Conservation (phyloP, 2,797 vertebrate species). For the Mastacembelus armatus region DNA sequence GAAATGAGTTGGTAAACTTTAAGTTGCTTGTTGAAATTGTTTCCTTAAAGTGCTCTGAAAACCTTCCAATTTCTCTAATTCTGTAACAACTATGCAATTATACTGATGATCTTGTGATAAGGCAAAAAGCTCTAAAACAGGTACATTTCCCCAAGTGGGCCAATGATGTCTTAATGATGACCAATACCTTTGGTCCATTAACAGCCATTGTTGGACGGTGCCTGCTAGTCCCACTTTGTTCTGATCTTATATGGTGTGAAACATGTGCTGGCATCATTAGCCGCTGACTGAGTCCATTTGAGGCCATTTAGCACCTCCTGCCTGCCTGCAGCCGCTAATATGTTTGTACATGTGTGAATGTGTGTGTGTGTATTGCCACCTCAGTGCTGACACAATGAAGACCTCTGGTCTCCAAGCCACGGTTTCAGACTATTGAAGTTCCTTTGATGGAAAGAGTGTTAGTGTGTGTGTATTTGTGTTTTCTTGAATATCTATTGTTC, state of each 20-base stretch:
- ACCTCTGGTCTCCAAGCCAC: slow-evolving; percentile 31
- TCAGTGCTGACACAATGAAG: slow-evolving; percentile 17
- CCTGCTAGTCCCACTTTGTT: slow-evolving; percentile 20
- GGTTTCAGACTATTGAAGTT: slow-evolving; percentile 50
- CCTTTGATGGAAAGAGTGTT: not conserved
- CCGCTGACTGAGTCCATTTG: slow-evolving; percentile 72
- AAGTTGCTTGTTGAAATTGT: too few species aligned
- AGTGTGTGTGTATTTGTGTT: slow-evolving; percentile 11
- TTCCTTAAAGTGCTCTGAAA: too few species aligned
- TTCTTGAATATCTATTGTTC: not conserved
- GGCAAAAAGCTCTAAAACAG: too few species aligned
- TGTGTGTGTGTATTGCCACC: slow-evolving; percentile 21
- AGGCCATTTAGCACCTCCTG: slow-evolving; percentile 76
- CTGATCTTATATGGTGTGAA: slow-evolving; percentile 50
- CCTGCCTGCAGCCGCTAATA: slow-evolving; percentile 57
- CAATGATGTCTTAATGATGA: not conserved
- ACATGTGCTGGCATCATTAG: slow-evolving; percentile 64
- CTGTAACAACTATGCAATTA: too few species aligned
- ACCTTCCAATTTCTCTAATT: too few species aligned
- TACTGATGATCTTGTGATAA: too few species aligned
- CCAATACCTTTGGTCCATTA: slow-evolving; percentile 26
- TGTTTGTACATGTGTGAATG: not conserved
- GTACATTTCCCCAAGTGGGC: not conserved
- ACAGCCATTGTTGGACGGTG: slow-evolving; percentile 1
- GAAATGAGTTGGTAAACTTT: too few species aligned